Percentiles rank a stretch among this genome's conserved stretches.
Conservation (phyloP, 2,888 invertebrate species). For the Drosophila crucigera region DNA sequence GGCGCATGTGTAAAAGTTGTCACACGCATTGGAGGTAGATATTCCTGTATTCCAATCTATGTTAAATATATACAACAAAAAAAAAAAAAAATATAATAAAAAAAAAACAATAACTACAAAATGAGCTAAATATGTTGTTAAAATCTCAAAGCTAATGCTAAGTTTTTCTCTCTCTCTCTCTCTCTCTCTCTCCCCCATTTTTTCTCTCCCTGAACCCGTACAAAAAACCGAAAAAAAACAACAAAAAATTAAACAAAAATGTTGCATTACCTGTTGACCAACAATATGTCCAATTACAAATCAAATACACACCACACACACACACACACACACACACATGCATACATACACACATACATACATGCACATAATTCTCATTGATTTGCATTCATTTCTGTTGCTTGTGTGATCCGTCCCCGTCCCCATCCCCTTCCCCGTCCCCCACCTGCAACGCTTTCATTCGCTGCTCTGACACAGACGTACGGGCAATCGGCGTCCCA, state of each 20-base stretch:
- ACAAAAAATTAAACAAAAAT: conserved; percentile 18
- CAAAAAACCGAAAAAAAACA: conserved; percentile 18
- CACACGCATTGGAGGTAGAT: conserved; percentile 93
- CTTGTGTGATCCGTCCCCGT: conserved; percentile 9
- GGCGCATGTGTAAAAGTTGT: conserved; percentile 93
- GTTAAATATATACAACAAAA: background rate
- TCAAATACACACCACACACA: background rate
- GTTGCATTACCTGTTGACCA: conserved; percentile 32
- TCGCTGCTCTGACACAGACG: conserved; percentile 87
- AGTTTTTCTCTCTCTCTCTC: conserved; percentile 59
- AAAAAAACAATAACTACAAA: conserved; percentile 20
- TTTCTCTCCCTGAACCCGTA: conserved; percentile 17
- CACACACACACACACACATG: conserved; percentile 6
- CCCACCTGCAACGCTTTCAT: background rate
- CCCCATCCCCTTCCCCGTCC: background rate
- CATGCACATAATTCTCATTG: background rate
- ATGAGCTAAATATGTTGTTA: conserved; percentile 35
- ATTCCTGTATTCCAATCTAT: conserved; percentile 27
- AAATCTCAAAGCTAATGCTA: conserved; percentile 59
- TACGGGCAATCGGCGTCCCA: conserved; percentile 92
- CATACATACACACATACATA: conserved; percentile 2
- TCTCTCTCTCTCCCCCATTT: conserved; percentile 27
- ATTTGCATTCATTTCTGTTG: conserved; percentile 21
- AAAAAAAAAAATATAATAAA: conserved; percentile 15
- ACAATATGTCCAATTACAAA: conserved; percentile 7